A percentile compares a stretch with the other conserved stretches of the same genome.
phyloP scores from a whole-genome alignment of 2,888 invertebrate genomes.

The Diarsia rubi region DNA sequence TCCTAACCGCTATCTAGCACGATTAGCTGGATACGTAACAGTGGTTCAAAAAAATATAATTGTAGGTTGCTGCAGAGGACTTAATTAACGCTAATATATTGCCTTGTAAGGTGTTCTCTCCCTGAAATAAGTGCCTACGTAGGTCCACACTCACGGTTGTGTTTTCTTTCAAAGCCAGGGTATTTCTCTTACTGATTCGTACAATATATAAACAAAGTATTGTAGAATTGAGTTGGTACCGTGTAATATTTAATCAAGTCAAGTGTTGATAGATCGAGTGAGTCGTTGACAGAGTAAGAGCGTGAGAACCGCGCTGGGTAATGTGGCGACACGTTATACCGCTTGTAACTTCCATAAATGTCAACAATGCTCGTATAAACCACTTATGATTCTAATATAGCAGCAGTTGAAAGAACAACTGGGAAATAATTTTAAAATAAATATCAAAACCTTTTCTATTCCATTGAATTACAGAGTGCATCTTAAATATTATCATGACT shows the following conservation, averaged over 20 bases:
- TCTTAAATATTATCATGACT: background rate
- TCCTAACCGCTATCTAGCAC: background rate
- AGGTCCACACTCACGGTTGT: background rate
- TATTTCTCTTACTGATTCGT: slow-evolving; percentile 14
- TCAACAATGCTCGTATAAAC: slow-evolving; percentile 26
- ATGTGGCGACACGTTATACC: slow-evolving; percentile 44
- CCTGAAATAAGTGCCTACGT: background rate
- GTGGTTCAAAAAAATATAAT: slow-evolving; percentile 13
- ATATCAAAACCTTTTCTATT: background rate
- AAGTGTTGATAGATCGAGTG: slow-evolving; percentile 76
- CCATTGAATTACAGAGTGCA: background rate
- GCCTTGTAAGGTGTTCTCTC: background rate
- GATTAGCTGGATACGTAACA: background rate
- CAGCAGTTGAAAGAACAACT: slow-evolving; percentile 23
- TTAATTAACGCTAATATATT: slow-evolving; percentile 5
- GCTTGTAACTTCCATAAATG: slow-evolving; percentile 28
- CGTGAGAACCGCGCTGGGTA: slow-evolving; percentile 75
- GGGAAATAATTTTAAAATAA: slow-evolving; percentile 20
- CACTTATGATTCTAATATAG: slow-evolving; percentile 47
- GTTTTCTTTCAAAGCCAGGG: background rate
- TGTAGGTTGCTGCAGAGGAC: background rate
- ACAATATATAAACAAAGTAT: slow-evolving; percentile 17
- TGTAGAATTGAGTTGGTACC: slow-evolving; percentile 26
- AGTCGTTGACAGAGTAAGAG: slow-evolving; percentile 74
- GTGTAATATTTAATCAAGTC: slow-evolving; percentile 59